phyloP scores from a whole-genome alignment of 2,797 vertebrate genomes.

The Catamblyrhynchus diadema region DNA sequence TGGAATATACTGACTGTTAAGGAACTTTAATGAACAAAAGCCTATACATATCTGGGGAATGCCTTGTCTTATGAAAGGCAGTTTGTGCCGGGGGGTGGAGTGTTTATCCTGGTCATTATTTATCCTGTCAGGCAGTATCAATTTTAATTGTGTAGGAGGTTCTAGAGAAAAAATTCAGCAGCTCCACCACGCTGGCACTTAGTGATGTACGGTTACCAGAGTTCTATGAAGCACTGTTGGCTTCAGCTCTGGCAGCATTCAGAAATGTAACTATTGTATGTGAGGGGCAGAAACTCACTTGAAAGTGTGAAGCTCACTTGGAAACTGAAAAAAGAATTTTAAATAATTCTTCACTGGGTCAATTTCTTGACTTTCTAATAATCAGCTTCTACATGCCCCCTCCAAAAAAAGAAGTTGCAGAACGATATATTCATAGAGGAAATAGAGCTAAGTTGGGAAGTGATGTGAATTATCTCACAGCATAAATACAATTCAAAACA shows the following conservation, averaged over 20 bases:
- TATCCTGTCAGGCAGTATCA: background rate
- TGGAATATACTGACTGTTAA: background rate
- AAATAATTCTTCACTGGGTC: background rate
- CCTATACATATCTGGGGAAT: background rate
- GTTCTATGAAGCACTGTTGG: background rate
- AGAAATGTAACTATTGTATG: background rate
- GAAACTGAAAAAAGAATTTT: background rate
- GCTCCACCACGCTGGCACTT: background rate
- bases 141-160: background rate
- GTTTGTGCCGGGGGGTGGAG: background rate
- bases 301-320: background rate
- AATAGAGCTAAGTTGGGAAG: background rate
- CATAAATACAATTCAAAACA: background rate
- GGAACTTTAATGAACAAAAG: background rate
- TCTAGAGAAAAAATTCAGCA: background rate
- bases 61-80: background rate
- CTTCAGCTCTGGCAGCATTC: background rate
- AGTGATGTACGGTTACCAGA: background rate
- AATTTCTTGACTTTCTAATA: background rate
- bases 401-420: background rate
- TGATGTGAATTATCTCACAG: background rate
- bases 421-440: background rate
- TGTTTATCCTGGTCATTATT: background rate
- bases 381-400: background rate
- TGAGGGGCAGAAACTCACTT: background rate